Evolutionary conservation across 2,113 vertebrate species (phyloP).

Genomic region (Euleptes europaea): DNA sequence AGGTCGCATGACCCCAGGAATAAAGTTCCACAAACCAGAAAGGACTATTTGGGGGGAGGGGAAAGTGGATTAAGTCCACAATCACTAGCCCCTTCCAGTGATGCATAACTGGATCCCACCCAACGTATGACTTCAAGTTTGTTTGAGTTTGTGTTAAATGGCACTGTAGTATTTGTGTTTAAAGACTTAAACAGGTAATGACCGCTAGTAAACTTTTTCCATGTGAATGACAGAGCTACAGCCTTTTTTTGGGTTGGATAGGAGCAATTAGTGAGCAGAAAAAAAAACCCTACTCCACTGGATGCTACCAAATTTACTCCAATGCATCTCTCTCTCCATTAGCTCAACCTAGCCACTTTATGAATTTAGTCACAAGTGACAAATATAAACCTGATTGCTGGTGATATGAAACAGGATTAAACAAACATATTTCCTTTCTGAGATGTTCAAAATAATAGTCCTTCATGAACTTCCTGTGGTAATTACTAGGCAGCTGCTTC

Average conservation of each 20-base stretch:
- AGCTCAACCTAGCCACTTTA: neutral
- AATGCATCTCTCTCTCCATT: neutral
- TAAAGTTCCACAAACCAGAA: too few relatives aligned
- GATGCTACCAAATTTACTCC: neutral
- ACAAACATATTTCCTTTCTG: neutral
- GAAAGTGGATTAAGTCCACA: too few relatives aligned
- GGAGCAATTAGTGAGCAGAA: neutral
- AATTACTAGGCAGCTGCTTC: neutral
- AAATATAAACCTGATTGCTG: neutral
- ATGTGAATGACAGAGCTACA: too few relatives aligned
- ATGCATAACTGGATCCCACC: too few relatives aligned
- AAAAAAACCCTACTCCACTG: neutral
- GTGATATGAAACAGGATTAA: neutral
- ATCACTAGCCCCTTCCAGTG: too few relatives aligned
- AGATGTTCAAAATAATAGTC: neutral
- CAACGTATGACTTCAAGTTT: neutral
- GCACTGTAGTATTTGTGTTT: too few relatives aligned
- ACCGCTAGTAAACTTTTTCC: too few relatives aligned
- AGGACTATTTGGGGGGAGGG: too few relatives aligned
- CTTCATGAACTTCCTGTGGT: neutral
- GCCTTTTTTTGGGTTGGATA: too few relatives aligned
- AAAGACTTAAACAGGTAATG: too few relatives aligned
- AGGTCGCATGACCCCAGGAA: too few relatives aligned
- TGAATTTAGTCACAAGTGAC: neutral
- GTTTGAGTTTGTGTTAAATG: too few relatives aligned